These are phyloP conservation scores for Bicyclus anynana DNA, from an alignment of 1,140 invertebrate species.

Conservation along the genomic window DNA sequence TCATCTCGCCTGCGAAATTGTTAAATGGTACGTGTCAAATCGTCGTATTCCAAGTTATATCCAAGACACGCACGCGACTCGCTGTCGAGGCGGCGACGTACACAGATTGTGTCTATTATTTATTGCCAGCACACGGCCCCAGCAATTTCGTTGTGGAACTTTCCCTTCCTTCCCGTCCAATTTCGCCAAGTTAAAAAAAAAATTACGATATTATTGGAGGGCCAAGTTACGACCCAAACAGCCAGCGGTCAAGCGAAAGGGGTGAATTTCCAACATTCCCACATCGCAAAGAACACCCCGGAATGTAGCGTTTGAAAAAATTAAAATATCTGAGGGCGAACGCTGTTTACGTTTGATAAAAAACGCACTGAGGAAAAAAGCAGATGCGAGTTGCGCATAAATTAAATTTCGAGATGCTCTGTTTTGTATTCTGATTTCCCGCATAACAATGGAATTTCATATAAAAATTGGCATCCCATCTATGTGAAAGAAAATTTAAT, in stretches of 20 bases:
- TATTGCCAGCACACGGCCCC: constrained; percentile 57
- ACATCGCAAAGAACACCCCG: constrained; percentile 38
- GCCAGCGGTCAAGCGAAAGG: constrained; percentile 56
- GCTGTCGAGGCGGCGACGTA: constrained; percentile 30
- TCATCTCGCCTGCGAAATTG: constrained; percentile 25
- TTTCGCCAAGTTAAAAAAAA: constrained; percentile 69
- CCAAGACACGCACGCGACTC: constrained; percentile 32
- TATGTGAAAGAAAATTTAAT: constrained; percentile 8
- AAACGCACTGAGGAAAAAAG: constrained; percentile 31
- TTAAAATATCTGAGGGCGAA: constrained; percentile 36
- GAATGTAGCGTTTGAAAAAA: constrained; percentile 28
- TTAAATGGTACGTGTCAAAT: constrained; percentile 34
- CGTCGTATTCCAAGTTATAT: constrained; percentile 25
- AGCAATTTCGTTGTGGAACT: constrained; percentile 59
- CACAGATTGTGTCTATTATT: constrained; percentile 71
- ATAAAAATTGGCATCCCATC: constrained; percentile 29
- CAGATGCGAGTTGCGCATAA: constrained; percentile 35
- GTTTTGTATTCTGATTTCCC: constrained; percentile 36
- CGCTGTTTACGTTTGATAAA: constrained; percentile 36
- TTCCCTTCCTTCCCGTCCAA: constrained; percentile 65
- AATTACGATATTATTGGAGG: constrained; percentile 72
- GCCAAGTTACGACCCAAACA: constrained; percentile 39
- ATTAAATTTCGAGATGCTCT: constrained; percentile 54
- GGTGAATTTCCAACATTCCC: constrained; percentile 53
- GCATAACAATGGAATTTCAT: constrained; percentile 34